Conservation (phyloP, 2,888 invertebrate species). For the Griposia aprilina region DNA sequence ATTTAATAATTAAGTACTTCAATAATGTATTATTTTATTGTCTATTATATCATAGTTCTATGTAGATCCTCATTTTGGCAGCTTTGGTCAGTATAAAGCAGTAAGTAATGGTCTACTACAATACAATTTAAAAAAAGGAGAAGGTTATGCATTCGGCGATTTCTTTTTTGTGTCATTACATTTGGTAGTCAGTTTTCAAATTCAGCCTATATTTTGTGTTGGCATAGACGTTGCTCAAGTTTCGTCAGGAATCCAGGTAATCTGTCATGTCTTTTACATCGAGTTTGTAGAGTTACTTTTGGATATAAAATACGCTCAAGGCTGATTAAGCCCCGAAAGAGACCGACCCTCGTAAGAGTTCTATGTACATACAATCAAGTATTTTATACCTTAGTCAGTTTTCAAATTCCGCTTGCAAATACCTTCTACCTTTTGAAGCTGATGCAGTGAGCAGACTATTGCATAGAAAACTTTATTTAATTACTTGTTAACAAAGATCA, state of each 20-base stretch:
- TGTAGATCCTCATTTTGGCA: background rate
- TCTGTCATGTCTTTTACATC: background rate
- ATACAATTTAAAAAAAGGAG: background rate
- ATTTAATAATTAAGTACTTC: background rate
- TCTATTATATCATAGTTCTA: background rate
- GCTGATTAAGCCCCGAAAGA: too few species aligned
- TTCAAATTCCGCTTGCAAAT: background rate
- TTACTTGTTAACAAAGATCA: too few species aligned
- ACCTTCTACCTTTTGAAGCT: too few species aligned
- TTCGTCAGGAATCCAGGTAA: background rate
- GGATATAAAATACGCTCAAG: background rate
- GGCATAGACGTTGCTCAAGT: background rate
- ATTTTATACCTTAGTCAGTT: too few species aligned
- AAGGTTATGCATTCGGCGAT: background rate
- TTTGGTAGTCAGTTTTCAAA: background rate
- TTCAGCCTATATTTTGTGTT: background rate
- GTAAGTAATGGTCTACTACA: background rate
- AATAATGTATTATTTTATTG: background rate
- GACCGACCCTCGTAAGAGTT: too few species aligned
- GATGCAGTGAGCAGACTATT: too few species aligned
- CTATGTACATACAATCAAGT: too few species aligned
- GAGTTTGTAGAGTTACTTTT: background rate
- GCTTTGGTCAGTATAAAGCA: background rate
- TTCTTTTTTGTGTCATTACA: background rate
- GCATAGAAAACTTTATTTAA: too few species aligned